Evolutionary conservation across 2,888 invertebrate species (phyloP).

Genomic region (Thalpophila matura): DNA sequence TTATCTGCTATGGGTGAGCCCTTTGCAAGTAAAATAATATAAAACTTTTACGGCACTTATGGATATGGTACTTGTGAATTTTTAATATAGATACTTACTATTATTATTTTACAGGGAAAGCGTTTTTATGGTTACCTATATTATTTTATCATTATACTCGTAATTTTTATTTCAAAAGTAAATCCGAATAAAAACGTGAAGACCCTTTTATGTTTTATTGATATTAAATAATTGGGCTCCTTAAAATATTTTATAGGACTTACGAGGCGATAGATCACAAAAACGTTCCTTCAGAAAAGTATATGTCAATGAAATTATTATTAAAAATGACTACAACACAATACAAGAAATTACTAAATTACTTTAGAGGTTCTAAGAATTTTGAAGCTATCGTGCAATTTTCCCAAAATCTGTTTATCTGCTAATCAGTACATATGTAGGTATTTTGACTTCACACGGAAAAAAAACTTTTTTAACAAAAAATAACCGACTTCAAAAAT

Average conservation of each 20-base stretch:
- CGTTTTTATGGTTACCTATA: not conserved
- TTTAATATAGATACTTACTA: not conserved
- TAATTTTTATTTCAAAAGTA: not conserved
- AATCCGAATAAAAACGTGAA: not conserved
- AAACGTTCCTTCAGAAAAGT: too few relatives aligned
- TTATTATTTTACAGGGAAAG: not conserved
- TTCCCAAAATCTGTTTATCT: too few relatives aligned
- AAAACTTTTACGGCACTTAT: not conserved
- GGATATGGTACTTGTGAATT: not conserved
- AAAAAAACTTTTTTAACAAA: too few relatives aligned
- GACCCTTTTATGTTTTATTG: slow-evolving; percentile 33
- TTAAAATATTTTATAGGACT: too few relatives aligned
- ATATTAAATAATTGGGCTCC: slow-evolving; percentile 49
- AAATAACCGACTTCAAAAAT: too few relatives aligned
- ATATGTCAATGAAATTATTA: slow-evolving; percentile 52
- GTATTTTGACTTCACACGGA: too few relatives aligned
- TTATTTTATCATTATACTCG: not conserved
- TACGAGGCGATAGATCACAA: too few relatives aligned
- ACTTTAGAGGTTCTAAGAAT: too few relatives aligned
- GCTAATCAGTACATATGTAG: too few relatives aligned
- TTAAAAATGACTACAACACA: too few relatives aligned
- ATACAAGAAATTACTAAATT: too few relatives aligned
- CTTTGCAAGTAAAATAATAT: slow-evolving; percentile 12
- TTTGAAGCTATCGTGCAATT: too few relatives aligned
- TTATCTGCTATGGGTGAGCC: slow-evolving; percentile 31